These are phyloP conservation scores for Melinaea marsaeus DNA, from an alignment of 2,888 invertebrate genomes.

Conservation along the genomic window DNA sequence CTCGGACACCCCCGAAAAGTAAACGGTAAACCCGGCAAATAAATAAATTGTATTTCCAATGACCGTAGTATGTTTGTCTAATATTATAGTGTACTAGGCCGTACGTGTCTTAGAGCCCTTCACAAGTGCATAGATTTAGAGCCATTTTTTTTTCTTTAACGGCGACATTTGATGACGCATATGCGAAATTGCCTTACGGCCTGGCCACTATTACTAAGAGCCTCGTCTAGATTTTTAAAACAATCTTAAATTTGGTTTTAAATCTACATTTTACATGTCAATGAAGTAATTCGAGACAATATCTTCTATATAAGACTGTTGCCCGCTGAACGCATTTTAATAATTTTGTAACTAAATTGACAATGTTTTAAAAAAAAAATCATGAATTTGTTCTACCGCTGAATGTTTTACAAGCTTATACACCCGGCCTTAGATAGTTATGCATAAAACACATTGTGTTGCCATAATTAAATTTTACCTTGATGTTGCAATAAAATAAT, in stretches of 20 bases:
- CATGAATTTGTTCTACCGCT: background rate
- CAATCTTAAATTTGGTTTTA: slow-evolving; percentile 1
- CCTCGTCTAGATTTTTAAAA: background rate
- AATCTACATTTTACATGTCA: slow-evolving; percentile 9
- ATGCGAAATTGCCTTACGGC: slow-evolving; percentile 12
- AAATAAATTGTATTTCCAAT: background rate
- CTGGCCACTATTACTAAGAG: background rate
- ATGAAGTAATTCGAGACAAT: slow-evolving; percentile 12
- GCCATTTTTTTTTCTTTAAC: background rate
- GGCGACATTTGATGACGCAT: slow-evolving; percentile 21
- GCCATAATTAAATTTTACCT: slow-evolving; percentile 28
- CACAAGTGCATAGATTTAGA: slow-evolving; percentile 4
- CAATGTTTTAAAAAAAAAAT: background rate
- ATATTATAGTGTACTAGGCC: background rate
- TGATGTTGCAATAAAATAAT: slow-evolving; percentile 22
- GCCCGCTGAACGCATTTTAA: background rate
- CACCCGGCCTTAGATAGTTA: background rate
- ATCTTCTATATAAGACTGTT: slow-evolving; percentile 13
- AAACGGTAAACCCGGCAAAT: slow-evolving; percentile 12
- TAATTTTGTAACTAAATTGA: background rate
- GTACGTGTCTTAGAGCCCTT: slow-evolving; percentile 22
- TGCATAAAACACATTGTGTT: slow-evolving; percentile 18
- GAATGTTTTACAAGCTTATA: background rate
- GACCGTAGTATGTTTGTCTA: too few species aligned
- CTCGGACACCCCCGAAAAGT: slow-evolving; percentile 11